phyloP scores from a whole-genome alignment of 2,797 vertebrate genomes.

The Zenarchopterus dispar region DNA sequence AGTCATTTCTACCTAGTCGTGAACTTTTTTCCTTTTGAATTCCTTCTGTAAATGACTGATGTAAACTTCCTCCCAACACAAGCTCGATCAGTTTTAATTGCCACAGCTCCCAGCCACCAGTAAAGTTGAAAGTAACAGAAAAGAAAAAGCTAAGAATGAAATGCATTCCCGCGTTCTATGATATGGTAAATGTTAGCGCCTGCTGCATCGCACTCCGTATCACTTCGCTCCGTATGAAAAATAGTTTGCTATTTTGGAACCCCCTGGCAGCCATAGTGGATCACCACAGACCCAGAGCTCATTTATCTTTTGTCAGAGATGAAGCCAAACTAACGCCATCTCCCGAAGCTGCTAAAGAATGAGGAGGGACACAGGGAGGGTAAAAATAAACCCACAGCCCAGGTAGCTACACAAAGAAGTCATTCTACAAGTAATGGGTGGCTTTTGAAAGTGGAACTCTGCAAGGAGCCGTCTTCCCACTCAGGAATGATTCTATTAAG shows the following conservation, averaged over 20 bases:
- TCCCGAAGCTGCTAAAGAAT: conserved; percentile 96
- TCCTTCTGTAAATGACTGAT: conserved; percentile 13
- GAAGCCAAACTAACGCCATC: conserved; percentile 97
- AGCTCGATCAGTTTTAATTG: conserved; percentile 67
- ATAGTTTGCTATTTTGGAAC: conserved; percentile 99
- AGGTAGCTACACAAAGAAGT: conserved; percentile 88
- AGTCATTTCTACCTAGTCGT: conserved; percentile 48
- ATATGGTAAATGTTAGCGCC: conserved; percentile 91
- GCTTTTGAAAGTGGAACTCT: conserved; percentile 88
- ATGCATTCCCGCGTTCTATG: conserved; percentile 88
- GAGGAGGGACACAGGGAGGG: conserved; percentile 90
- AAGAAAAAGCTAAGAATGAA: conserved; percentile 81
- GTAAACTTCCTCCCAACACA: conserved; percentile 25
- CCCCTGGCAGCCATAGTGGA: conserved; percentile 98
- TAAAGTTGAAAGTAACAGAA: conserved; percentile 79
- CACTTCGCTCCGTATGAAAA: conserved; percentile 99
- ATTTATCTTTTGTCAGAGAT: conserved; percentile 99
- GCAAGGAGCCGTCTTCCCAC: conserved; percentile 63
- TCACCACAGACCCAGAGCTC: conserved; percentile 97
- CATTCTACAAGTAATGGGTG: conserved; percentile 89
- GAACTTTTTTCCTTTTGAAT: conserved; percentile 30
- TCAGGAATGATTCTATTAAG: conserved; percentile 64
- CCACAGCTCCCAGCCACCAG: conserved; percentile 57
- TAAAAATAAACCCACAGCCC: conserved; percentile 93
- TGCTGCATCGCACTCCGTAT: conserved; percentile 95